A percentile compares a stretch with the other conserved stretches of the same genome.
phyloP scores from a whole-genome alignment of 1,140 invertebrate genomes.

The Eueides isabella region DNA sequence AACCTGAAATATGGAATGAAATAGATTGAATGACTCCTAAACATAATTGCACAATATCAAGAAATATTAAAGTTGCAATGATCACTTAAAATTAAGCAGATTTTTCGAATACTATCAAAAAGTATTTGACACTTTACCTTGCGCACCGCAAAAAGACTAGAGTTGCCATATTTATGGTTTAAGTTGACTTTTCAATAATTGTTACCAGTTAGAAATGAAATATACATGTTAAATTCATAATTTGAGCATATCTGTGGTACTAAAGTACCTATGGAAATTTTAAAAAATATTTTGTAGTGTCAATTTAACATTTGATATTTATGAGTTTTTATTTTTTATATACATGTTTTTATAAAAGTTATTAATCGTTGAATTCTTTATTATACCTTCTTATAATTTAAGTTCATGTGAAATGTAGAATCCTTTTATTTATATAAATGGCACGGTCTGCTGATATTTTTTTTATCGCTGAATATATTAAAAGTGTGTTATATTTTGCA shows the following conservation, averaged over 20 bases:
- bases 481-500: constrained; percentile 76
- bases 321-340: not conserved
- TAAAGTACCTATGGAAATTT: not conserved
- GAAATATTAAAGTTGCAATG: constrained; percentile 46
- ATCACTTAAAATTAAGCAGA: constrained; percentile 66
- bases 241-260: not conserved
- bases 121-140: constrained; percentile 78
- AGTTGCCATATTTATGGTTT: constrained; percentile 47
- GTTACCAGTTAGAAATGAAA: constrained; percentile 9
- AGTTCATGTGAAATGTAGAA: constrained; percentile 11
- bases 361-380: constrained; percentile 1
- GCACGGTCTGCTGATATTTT: constrained; percentile 64
- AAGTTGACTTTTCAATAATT: constrained; percentile 20
- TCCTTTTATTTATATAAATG: constrained; percentile 43
- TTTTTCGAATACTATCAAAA: constrained; percentile 58
- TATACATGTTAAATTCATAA: not conserved
- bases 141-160: constrained; percentile 77
- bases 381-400: constrained; percentile 13
- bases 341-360: constrained; percentile 13
- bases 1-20: constrained; percentile 73
- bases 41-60: constrained; percentile 44
- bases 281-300: not conserved
- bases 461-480: constrained; percentile 74
- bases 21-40: constrained; percentile 48
- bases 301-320: constrained; percentile 6